A percentile compares a stretch with the other conserved stretches of the same genome.
These are phyloP conservation scores for Carassius carassius DNA, from an alignment of 2,113 vertebrate species.

Conservation along the genomic window DNA sequence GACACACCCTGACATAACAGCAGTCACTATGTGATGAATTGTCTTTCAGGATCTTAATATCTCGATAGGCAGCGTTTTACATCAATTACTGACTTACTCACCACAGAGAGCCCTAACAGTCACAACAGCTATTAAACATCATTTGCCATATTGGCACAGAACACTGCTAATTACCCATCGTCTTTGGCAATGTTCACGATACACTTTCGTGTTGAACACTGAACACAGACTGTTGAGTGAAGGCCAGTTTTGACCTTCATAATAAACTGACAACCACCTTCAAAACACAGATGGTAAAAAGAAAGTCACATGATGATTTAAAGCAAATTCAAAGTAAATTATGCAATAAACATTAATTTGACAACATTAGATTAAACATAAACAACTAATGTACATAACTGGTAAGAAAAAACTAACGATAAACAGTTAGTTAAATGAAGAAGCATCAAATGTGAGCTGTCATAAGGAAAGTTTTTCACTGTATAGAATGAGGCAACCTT, in stretches of 20 bases:
- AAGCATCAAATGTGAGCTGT: too few relatives aligned
- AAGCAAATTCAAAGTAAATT: too few relatives aligned
- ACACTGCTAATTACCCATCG: constrained; percentile 75
- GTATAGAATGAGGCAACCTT: too few relatives aligned
- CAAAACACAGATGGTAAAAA: too few relatives aligned
- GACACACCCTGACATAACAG: constrained; percentile 63
- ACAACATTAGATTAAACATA: too few relatives aligned
- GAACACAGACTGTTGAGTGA: constrained; percentile 60
- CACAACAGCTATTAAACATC: constrained; percentile 76
- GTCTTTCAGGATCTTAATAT: constrained; percentile 36
- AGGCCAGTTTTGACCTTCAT: constrained; percentile 68
- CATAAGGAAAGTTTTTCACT: too few relatives aligned
- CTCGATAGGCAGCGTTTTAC: constrained; percentile 59
- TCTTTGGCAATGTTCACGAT: constrained; percentile 72
- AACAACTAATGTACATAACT: too few relatives aligned
- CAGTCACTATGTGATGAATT: constrained; percentile 63
- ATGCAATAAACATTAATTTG: too few relatives aligned
- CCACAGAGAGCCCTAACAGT: constrained; percentile 71
- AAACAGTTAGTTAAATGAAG: too few relatives aligned
- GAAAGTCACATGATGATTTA: too few relatives aligned
- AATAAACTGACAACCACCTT: too few relatives aligned
- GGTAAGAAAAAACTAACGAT: too few relatives aligned
- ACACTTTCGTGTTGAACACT: constrained; percentile 60
- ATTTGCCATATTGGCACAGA: constrained; percentile 77
- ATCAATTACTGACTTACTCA: constrained; percentile 65